Evolutionary conservation across 2,113 vertebrate species (phyloP), one percentile per base, ranked within the genome.

Genomic region (Campylorhamphus procurvoides): DNA sequence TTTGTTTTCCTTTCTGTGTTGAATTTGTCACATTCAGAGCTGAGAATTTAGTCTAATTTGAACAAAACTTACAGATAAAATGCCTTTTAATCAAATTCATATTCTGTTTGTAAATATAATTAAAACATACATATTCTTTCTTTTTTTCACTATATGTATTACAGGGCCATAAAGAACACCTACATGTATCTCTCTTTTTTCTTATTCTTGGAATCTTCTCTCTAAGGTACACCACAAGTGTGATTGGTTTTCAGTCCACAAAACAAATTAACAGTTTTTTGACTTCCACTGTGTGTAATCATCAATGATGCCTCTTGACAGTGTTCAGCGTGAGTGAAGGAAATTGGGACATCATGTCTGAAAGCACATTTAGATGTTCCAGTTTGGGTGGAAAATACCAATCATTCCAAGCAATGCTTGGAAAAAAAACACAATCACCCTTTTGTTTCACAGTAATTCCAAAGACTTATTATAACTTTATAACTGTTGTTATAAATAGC

Each of bases 111-210:
- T 22, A 77, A 77, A 46, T 66, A 49, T 16, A 85, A 53, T 53
- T 69, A 29, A 78, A 90, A 27, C 4, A 28, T 27, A 35, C 6
- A 1, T 4, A 12, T n/a, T 84, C 2, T 66, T 39, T 10, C 6
- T 73, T 82, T 83, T 80, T 80, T 78, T 49, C 8, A 15, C 8
- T 2, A 1, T 14, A 33, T 39, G 0, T 49, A 13, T 64, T 14
- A 31, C 9, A 47, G 0, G 2, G 3, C 3, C 74, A 4, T 47
- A 44, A 69, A 56, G 40, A 69, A 59, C 5, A 66, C 4, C 13
- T 62, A 25, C 5, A 9, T 10, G 1, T 77, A 18, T 46, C 7
- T 87, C 17, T 69, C 1, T 12, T 76, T 94, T 87, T 87, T 49
- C 29, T 3, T 60, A 81, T 40, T 12, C 6, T 78, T 78, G 42